These are phyloP conservation scores for Melipona bicolor DNA, from an alignment of 2,888 invertebrate genomes.

Conservation along the genomic window DNA sequence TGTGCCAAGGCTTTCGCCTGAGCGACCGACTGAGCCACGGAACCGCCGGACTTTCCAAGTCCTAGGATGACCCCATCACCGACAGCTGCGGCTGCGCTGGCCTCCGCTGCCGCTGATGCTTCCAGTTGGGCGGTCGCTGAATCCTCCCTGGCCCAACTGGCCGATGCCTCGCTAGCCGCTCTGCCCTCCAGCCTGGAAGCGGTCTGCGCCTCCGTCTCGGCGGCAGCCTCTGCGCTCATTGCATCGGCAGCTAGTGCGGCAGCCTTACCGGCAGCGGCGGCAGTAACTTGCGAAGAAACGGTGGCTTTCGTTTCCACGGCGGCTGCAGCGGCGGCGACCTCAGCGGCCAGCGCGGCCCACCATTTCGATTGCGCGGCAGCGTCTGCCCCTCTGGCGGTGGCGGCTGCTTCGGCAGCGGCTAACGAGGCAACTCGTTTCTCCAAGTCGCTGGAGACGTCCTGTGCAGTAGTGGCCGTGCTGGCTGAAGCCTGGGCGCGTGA, in stretches of 20 bases:
- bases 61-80: conserved; percentile 46
- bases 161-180: conserved; percentile 14
- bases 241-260: conserved; percentile 6
- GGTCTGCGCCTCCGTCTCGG: not conserved
- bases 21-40: conserved; percentile 8
- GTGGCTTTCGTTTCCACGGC: conserved; percentile 17
- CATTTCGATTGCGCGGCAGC: not conserved
- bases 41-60: conserved; percentile 30
- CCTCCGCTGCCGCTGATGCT: conserved; percentile 33
- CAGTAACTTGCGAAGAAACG: not conserved
- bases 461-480: not conserved
- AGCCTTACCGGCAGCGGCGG: not conserved
- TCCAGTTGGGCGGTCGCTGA: conserved; percentile 16
- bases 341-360: not conserved
- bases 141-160: conserved; percentile 9
- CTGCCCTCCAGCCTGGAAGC: not conserved
- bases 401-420: conserved; percentile 22
- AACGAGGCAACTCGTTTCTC: conserved; percentile 21
- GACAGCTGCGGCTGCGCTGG: conserved; percentile 15
- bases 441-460: conserved; percentile 17
- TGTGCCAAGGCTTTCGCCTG: conserved; percentile 34
- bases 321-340: not conserved
- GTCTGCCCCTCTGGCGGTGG: not conserved
- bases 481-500: not conserved
- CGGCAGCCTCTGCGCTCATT: conserved; percentile 1